Evolutionary conservation across 1,140 invertebrate species (phyloP).

Genomic region (Drosophila subobscura): DNA sequence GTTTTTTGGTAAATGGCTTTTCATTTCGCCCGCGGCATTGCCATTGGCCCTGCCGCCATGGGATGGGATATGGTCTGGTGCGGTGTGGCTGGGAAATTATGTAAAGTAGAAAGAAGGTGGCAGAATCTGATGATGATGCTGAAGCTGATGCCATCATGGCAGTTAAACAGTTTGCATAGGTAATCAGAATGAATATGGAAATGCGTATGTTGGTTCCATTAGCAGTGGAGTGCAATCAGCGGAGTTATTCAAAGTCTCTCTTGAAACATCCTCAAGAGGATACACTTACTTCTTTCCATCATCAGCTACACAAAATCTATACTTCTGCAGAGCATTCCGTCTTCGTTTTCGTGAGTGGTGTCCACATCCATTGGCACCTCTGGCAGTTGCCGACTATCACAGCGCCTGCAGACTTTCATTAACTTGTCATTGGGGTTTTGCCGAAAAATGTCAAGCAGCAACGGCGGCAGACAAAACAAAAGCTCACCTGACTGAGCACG

Average conservation of each 20-base stretch:
- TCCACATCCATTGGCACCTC: conserved; percentile 4
- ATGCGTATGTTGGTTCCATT: neutral
- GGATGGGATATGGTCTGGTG: too few species aligned
- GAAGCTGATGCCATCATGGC: conserved; percentile 32
- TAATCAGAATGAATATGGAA: conserved; percentile 11
- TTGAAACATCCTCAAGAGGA: too few species aligned
- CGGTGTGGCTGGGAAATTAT: conserved; percentile 40
- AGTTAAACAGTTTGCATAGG: conserved; percentile 35
- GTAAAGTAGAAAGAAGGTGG: conserved; percentile 48
- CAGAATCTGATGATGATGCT: conserved; percentile 6
- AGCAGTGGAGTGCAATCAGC: neutral
- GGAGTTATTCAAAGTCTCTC: too few species aligned
- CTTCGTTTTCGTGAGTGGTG: neutral
- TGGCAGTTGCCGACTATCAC: conserved; percentile 28
- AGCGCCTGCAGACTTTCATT: conserved; percentile 66
- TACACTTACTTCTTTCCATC: too few species aligned
- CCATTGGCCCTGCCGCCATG: conserved; percentile 35
- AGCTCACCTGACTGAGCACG: conserved; percentile 49
- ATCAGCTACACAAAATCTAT: too few species aligned
- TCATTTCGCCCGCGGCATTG: conserved; percentile 51
- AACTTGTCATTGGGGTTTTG: conserved; percentile 68
- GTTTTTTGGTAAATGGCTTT: conserved; percentile 72
- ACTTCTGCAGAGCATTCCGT: conserved; percentile 7
- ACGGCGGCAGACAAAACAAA: conserved; percentile 58
- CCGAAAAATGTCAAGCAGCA: conserved; percentile 57